These are phyloP conservation scores for Amphipyra berbera DNA, from an alignment of 2,888 invertebrate genomes.

Conservation along the genomic window DNA sequence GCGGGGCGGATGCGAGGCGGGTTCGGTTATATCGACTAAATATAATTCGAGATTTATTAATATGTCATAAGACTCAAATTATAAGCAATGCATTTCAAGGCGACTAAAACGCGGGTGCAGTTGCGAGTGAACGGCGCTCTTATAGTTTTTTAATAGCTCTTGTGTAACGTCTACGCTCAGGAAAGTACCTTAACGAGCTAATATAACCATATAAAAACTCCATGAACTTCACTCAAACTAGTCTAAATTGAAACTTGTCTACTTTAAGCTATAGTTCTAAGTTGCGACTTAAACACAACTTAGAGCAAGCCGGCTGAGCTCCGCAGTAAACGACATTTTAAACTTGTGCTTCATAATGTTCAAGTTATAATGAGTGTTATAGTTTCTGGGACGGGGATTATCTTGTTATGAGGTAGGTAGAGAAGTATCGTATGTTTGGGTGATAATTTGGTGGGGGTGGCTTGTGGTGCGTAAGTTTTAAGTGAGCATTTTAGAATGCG, in stretches of 20 bases:
- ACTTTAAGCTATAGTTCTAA: slow-evolving; percentile 38
- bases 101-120: no score
- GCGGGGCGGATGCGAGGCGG: no score
- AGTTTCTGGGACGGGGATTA: slow-evolving; percentile 36
- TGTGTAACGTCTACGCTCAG: no score
- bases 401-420: slow-evolving; percentile 17
- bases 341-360: slow-evolving; percentile 47
- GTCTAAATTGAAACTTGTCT: slow-evolving; percentile 51
- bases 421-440: slow-evolving; percentile 26
- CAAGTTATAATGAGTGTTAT: slow-evolving; percentile 54
- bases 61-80: no score
- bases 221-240: slow-evolving; percentile 9
- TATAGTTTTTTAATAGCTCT: no score
- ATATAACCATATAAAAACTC: slow-evolving; percentile 26
- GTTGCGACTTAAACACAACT: slow-evolving; percentile 48
- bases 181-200: no score
- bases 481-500: no score
- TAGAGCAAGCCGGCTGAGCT: slow-evolving; percentile 26
- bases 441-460: background rate
- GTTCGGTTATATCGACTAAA: no score
- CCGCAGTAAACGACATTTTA: slow-evolving; percentile 54
- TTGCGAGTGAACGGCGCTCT: no score
- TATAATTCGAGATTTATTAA: no score
- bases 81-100: no score
- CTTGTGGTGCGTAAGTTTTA: no score